phyloP scores from a whole-genome alignment of 2,113 vertebrate species.

The Hemichromis elongatus region DNA sequence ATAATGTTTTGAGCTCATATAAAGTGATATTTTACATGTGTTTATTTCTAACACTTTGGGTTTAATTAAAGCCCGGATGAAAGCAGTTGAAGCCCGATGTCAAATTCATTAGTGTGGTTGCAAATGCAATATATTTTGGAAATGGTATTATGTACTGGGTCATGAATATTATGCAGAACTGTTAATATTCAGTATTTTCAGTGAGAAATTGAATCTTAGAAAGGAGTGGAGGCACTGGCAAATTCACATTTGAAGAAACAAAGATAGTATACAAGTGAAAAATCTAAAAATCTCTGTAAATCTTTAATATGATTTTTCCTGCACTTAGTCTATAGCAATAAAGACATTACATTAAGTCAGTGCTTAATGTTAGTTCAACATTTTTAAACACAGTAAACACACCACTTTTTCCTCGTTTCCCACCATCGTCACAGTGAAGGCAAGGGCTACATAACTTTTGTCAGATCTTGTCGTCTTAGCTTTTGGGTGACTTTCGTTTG shows the following conservation, averaged over 20 bases:
- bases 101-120: not conserved
- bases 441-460: too few relatives aligned
- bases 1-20: not conserved
- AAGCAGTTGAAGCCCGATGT: not conserved
- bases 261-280: not conserved
- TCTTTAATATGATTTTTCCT: fast-evolving
- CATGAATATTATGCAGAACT: not conserved
- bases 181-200: not conserved
- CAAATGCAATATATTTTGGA: not conserved
- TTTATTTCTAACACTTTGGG: not conserved
- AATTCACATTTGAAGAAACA: not conserved
- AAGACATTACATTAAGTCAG: too few relatives aligned
- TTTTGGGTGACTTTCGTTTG: too few relatives aligned
- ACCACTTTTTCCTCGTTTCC: too few relatives aligned
- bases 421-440: too few relatives aligned
- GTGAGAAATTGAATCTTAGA: not conserved
- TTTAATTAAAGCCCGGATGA: not conserved
- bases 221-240: not conserved
- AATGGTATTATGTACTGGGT: not conserved
- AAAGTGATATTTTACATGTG: not conserved
- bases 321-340: not conserved
- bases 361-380: too few relatives aligned
- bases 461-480: too few relatives aligned
- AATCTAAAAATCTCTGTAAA: not conserved
- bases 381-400: too few relatives aligned